These are phyloP conservation scores for Trichomycterus rosablanca DNA, from an alignment of 2,113 vertebrate species.

Conservation along the genomic window DNA sequence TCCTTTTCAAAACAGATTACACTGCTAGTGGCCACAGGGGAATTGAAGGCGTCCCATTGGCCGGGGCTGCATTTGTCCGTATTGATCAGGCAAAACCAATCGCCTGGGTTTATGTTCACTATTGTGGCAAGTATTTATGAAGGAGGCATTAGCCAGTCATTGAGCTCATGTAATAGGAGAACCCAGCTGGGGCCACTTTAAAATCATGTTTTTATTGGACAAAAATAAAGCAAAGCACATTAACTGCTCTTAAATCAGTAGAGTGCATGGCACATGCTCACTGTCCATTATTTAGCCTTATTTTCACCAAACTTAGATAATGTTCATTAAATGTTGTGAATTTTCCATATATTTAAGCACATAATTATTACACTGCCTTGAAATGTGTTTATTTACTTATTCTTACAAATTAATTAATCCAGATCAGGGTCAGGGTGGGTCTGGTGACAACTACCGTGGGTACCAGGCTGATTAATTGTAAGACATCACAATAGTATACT, in stretches of 20 bases:
- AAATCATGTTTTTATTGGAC: constrained; percentile 35
- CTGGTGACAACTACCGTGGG: too few species aligned
- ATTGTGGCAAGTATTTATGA: constrained; percentile 56
- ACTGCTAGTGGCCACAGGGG: constrained; percentile 43
- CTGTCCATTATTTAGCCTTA: neutral
- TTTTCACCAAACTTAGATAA: neutral
- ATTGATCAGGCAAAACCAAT: constrained; percentile 57
- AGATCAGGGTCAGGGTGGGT: too few species aligned
- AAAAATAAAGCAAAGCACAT: constrained; percentile 26
- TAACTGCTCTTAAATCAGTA: constrained; percentile 27
- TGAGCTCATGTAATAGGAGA: constrained; percentile 37
- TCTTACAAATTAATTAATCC: too few species aligned
- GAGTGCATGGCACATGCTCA: neutral
- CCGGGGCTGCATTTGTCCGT: constrained; percentile 38
- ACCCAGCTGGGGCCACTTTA: constrained; percentile 41
- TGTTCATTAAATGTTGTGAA: too few species aligned
- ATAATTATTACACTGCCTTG: too few species aligned
- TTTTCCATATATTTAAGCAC: too few species aligned
- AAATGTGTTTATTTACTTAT: too few species aligned
- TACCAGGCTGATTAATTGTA: too few species aligned
- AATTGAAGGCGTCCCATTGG: constrained; percentile 43
- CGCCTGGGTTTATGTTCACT: constrained; percentile 50
- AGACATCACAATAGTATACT: too few species aligned
- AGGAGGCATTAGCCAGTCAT: constrained; percentile 47
- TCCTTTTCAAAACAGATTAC: constrained; percentile 54